These are phyloP conservation scores for Lasiommata megera DNA, from an alignment of 2,888 invertebrate species.

Conservation along the genomic window DNA sequence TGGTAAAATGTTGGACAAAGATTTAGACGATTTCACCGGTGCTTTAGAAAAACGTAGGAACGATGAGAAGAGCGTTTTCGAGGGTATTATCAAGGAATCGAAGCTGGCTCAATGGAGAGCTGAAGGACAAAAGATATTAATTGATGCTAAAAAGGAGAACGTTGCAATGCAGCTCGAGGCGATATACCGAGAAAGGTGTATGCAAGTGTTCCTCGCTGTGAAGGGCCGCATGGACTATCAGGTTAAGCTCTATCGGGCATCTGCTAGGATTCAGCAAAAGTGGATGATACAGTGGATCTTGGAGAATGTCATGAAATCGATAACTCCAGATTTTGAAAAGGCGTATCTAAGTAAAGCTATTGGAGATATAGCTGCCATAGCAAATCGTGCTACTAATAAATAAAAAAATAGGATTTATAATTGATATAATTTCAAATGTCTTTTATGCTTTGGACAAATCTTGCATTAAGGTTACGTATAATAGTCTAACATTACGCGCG, in stretches of 20 bases:
- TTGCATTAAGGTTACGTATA: too few species aligned
- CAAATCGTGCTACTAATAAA: slow-evolving; percentile 51
- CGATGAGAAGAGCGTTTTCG: slow-evolving; percentile 63
- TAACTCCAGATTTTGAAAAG: slow-evolving; percentile 94
- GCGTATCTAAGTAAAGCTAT: slow-evolving; percentile 92
- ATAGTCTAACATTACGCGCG: too few species aligned
- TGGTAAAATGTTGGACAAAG: slow-evolving; percentile 83
- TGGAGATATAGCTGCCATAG: slow-evolving; percentile 87
- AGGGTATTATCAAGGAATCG: slow-evolving; percentile 80
- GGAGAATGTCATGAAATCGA: slow-evolving; percentile 88
- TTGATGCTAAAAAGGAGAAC: slow-evolving; percentile 94
- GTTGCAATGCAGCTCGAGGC: slow-evolving; percentile 96
- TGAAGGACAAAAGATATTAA: slow-evolving; percentile 87
- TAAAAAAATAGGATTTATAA: not conserved
- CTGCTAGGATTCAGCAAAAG: slow-evolving; percentile 91
- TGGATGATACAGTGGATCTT: slow-evolving; percentile 97
- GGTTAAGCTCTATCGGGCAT: slow-evolving; percentile 87
- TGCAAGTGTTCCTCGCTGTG: slow-evolving; percentile 78
- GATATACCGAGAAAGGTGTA: slow-evolving; percentile 86
- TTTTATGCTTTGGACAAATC: too few species aligned
- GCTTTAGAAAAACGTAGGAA: slow-evolving; percentile 78
- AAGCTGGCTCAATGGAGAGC: slow-evolving; percentile 87
- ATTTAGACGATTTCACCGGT: slow-evolving; percentile 82
- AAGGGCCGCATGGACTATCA: slow-evolving; percentile 94
- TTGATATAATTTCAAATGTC: too few species aligned